Evolutionary conservation across 1,140 invertebrate species (phyloP).

Genomic region (Triops cancriformis): DNA sequence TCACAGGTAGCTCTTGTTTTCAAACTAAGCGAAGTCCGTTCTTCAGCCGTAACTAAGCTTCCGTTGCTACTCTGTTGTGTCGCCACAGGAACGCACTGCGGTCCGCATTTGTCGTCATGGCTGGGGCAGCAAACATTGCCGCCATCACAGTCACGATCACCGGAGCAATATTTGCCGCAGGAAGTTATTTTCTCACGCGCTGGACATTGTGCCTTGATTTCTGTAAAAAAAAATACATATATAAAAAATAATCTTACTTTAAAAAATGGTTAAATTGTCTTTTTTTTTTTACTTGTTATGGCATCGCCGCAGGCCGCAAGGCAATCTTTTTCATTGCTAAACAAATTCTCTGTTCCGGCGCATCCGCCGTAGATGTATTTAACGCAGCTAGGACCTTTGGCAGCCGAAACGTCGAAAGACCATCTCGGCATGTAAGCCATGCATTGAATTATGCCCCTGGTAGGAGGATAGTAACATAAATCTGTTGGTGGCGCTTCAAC

Average conservation of each 20-base stretch:
- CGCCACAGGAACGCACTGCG: neutral
- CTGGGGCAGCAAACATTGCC: neutral
- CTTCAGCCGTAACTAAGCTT: neutral
- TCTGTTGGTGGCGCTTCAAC: neutral
- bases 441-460: slow-evolving; percentile 17
- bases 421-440: slow-evolving; percentile 25
- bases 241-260: neutral
- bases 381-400: slow-evolving; percentile 26
- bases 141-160: neutral
- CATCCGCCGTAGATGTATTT: slow-evolving; percentile 37
- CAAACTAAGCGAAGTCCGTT: neutral
- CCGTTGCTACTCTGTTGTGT: neutral
- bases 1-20: neutral
- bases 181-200: neutral
- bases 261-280: neutral
- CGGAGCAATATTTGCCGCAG: neutral
- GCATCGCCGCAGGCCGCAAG: slow-evolving; percentile 30
- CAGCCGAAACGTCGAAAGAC: slow-evolving; percentile 20
- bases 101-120: neutral
- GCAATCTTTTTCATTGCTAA: slow-evolving; percentile 34
- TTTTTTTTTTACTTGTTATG: slow-evolving; percentile 23
- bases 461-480: slow-evolving; percentile 12
- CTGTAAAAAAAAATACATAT: neutral
- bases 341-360: slow-evolving; percentile 38
- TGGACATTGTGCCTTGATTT: neutral